Evolutionary conservation across 2,113 vertebrate genomes (phyloP).

Genomic region (Hyla sarda): DNA sequence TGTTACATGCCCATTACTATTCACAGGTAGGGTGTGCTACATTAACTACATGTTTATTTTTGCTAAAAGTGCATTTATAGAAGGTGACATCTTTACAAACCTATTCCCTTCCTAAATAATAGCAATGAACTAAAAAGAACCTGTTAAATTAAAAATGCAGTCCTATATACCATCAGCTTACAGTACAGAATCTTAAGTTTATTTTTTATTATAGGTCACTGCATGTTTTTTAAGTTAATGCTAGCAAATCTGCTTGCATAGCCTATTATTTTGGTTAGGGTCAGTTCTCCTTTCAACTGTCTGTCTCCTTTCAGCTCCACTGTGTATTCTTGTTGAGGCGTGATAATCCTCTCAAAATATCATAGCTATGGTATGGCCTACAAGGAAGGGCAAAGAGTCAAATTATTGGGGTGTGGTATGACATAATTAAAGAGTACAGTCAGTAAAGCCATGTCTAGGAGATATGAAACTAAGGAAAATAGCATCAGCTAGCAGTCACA

Average conservation of each 20-base stretch:
- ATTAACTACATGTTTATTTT: too few species aligned
- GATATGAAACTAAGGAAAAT: not conserved
- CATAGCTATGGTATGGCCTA: not conserved
- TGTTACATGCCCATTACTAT: too few species aligned
- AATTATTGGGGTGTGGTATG: not conserved
- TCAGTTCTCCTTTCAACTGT: not conserved
- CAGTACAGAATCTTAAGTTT: too few species aligned
- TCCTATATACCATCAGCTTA: too few species aligned
- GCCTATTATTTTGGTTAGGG: not conserved
- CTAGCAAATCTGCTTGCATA: not conserved
- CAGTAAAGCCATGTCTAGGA: not conserved
- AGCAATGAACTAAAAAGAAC: too few species aligned
- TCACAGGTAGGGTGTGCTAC: too few species aligned
- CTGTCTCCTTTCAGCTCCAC: not conserved
- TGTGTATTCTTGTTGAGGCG: not conserved
- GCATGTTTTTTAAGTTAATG: too few species aligned
- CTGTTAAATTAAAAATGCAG: too few species aligned
- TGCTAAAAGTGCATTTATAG: too few species aligned
- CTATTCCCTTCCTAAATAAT: too few species aligned
- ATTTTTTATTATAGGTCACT: too few species aligned
- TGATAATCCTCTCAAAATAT: not conserved
- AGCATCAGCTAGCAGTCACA: not conserved
- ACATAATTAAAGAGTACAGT: not conserved
- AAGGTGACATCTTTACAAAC: too few species aligned
- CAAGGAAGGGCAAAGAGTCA: not conserved